Base-by-base conservation (phyloP, 2,797 vertebrate species). In the Geotrypetes seraphini region DNA sequence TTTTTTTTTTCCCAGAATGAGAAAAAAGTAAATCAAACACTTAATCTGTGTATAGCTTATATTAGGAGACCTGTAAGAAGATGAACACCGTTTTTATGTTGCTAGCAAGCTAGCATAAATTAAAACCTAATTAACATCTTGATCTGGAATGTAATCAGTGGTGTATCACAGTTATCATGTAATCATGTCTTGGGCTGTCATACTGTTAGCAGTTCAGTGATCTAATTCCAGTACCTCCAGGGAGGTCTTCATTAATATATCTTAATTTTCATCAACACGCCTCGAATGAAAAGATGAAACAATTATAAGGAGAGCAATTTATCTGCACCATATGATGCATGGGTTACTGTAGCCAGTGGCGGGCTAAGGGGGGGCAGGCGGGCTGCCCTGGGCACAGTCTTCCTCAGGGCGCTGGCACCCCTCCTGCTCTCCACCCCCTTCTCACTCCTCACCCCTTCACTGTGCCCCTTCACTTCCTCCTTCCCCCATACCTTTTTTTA, bases 91-190 rank as follows among this genome's bases (percentile, higher is more conserved):
- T 3, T 30, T n/a, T 31, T 16, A 2, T 10, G 15, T 25, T 13
- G 19, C 14, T 28, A 28, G 36, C 22, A 67, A 25, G 12, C 12
- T 17, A 36, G 28, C 9, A 14, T 19, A 29, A 15, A 44, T 40
- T 19, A 39, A 46, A 42, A 42, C 18, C 13, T 12, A 37, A 43
- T 42, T 39, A 47, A 26, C 33, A 22, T 36, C 34, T 12, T 27
- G 3, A 42, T 38, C 28, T 47, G 36, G 18, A 37, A 53, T 36
- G 25, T 3, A 33, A 41, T 13, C 13, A 25, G 10, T 4, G n/a
- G 25, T 8, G 15, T 37, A 6, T 4, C 14, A 25, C n/a, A 36
- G 12, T 28, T 27, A 35, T 51, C 7, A 16, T 30, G 36, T 25
- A 18, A 25, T 4, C 3, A 28, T 8, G 4, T 2, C 9, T 2